These are phyloP conservation scores for Arion vulgaris DNA, from an alignment of 1,140 invertebrate genomes.

Conservation along the genomic window DNA sequence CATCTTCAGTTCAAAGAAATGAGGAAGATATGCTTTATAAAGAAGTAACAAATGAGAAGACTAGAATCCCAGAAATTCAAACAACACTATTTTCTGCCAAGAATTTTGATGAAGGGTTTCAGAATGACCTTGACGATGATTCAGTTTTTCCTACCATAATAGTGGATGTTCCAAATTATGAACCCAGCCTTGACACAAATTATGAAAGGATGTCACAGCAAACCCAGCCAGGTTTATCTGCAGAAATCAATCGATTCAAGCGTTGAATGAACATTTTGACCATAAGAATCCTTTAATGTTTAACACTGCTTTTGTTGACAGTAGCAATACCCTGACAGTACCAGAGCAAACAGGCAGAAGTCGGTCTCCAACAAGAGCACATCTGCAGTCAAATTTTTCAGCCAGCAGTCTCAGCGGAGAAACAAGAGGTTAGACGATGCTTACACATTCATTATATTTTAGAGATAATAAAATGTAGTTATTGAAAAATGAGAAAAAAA, in stretches of 20 bases:
- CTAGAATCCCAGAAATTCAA: background rate
- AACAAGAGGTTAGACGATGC: background rate
- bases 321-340: too few species aligned
- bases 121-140: background rate
- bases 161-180: background rate
- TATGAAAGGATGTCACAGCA: too few species aligned
- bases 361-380: background rate
- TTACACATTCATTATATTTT: too few species aligned
- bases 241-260: too few species aligned
- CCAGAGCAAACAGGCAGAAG: background rate
- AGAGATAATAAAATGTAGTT: too few species aligned
- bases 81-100: too few species aligned
- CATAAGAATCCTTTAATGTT: too few species aligned
- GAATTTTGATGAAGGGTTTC: background rate
- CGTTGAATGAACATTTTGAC: too few species aligned
- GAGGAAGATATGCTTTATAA: background rate
- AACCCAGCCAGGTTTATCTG: too few species aligned
- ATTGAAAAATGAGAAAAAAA: too few species aligned
- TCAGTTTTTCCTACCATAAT: background rate
- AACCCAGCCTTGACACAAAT: too few species aligned
- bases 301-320: too few species aligned
- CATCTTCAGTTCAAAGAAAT: background rate
- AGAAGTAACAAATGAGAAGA: background rate
- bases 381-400: background rate
- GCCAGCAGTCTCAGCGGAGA: background rate